Evolutionary conservation across 2,888 invertebrate species (phyloP).

Genomic region (Hyppa rectilinea): DNA sequence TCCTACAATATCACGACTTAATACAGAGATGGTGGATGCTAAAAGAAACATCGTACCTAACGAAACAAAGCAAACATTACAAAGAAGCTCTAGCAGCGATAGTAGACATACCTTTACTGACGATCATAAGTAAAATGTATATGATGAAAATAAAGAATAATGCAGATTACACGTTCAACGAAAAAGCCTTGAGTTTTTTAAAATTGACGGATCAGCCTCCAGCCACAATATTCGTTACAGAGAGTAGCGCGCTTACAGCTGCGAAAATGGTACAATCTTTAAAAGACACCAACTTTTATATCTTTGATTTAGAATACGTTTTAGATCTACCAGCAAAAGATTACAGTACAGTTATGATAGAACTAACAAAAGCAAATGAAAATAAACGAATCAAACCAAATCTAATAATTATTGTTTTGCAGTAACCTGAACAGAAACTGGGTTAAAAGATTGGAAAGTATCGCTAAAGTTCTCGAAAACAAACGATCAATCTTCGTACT

Average conservation of each 20-base stretch:
- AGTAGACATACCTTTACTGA: constrained; percentile 36
- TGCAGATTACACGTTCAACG: constrained; percentile 30
- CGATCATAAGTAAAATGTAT: constrained; percentile 14
- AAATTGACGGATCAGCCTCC: constrained; percentile 1
- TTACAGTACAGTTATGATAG: constrained; percentile 5
- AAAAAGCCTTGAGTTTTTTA: background rate
- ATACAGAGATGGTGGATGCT: constrained; percentile 59
- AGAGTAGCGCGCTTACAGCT: constrained; percentile 30
- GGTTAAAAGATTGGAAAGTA: constrained; percentile 10
- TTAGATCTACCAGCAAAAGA: constrained; percentile 24
- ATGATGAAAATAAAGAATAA: constrained; percentile 20
- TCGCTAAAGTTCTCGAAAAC: constrained; percentile 8
- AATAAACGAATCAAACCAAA: background rate
- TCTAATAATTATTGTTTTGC: constrained; percentile 29
- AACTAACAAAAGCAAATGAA: constrained; percentile 16
- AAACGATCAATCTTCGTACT: constrained; percentile 31
- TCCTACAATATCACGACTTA: constrained; percentile 44
- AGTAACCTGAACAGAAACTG: constrained; percentile 3
- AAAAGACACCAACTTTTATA: constrained; percentile 2
- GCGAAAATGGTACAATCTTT: constrained; percentile 44
- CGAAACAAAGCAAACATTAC: constrained; percentile 38
- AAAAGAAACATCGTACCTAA: constrained; percentile 27
- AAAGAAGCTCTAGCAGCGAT: constrained; percentile 34
- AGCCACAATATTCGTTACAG: constrained; percentile 28
- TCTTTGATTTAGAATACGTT: constrained; percentile 41